phyloP scores from a whole-genome alignment of 2,888 invertebrate species.

The Pseudococcus viburni region DNA sequence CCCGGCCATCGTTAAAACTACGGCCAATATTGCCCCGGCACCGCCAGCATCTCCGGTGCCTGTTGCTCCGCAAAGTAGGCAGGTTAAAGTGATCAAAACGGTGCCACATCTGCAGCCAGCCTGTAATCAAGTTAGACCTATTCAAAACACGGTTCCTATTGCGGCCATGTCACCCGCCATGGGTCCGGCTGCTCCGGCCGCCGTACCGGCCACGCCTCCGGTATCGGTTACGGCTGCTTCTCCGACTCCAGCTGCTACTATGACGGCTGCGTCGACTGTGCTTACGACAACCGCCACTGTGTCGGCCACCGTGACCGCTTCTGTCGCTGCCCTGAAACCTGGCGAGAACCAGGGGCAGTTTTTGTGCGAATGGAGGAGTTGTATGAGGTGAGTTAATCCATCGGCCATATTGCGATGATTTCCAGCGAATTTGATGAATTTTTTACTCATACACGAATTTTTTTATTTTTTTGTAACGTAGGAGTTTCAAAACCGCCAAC shows the following conservation, averaged over 20 bases:
- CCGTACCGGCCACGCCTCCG: slow-evolving; percentile 13
- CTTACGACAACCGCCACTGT: slow-evolving; percentile 66
- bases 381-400: slow-evolving; percentile 76
- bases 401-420: not conserved
- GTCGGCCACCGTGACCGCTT: not conserved
- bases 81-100: slow-evolving; percentile 68
- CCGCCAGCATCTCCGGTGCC: slow-evolving; percentile 7
- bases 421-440: not conserved
- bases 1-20: not conserved
- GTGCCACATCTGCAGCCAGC: slow-evolving; percentile 67
- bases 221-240: not conserved
- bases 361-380: slow-evolving; percentile 95
- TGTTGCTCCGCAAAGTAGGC: slow-evolving; percentile 48
- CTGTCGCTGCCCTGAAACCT: slow-evolving; percentile 46
- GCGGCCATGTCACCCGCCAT: not conserved
- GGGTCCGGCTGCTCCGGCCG: slow-evolving; percentile 12
- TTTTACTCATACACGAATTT: not conserved
- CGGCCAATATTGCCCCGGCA: not conserved
- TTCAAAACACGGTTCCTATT: not conserved
- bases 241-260: slow-evolving; percentile 67
- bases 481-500: slow-evolving; percentile 81
- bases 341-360: slow-evolving; percentile 69
- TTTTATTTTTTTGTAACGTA: slow-evolving; percentile 70
- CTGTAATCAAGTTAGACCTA: not conserved
- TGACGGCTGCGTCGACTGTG: slow-evolving; percentile 69